Percentiles rank a stretch among this genome's conserved stretches.
phyloP scores from a whole-genome alignment of 2,888 invertebrate genomes.

The Antitype chi region DNA sequence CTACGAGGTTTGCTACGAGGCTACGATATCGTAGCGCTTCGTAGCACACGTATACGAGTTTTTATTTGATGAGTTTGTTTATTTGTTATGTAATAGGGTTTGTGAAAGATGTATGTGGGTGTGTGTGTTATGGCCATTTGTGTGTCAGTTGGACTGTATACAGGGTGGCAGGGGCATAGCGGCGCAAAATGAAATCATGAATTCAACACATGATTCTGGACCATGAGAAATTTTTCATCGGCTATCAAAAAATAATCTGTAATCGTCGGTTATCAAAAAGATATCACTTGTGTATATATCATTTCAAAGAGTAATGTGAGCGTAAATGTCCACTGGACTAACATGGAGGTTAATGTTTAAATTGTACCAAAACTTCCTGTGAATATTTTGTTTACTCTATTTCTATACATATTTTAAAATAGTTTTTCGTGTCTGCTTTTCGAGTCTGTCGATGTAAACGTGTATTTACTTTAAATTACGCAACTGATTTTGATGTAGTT shows the following conservation, averaged over 20 bases:
- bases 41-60: constrained; percentile 51
- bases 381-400: not conserved
- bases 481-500: not conserved
- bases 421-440: no score
- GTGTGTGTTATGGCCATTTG: not conserved
- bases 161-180: no score
- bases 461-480: not conserved
- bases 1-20: constrained; percentile 71
- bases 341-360: not conserved
- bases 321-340: not conserved
- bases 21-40: constrained; percentile 64
- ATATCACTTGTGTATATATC: not conserved
- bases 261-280: no score
- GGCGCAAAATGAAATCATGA: no score
- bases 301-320: not conserved
- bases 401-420: not conserved
- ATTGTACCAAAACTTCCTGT: not conserved
- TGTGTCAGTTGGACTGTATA: not conserved
- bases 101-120: constrained; percentile 9
- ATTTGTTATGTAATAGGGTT: constrained; percentile 37
- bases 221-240: no score
- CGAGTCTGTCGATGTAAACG: not conserved
- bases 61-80: constrained; percentile 59
- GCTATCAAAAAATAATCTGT: no score
- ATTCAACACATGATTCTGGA: no score